phyloP scores from a whole-genome alignment of 2,888 invertebrate genomes.

The Eucriotettix oculatus region DNA sequence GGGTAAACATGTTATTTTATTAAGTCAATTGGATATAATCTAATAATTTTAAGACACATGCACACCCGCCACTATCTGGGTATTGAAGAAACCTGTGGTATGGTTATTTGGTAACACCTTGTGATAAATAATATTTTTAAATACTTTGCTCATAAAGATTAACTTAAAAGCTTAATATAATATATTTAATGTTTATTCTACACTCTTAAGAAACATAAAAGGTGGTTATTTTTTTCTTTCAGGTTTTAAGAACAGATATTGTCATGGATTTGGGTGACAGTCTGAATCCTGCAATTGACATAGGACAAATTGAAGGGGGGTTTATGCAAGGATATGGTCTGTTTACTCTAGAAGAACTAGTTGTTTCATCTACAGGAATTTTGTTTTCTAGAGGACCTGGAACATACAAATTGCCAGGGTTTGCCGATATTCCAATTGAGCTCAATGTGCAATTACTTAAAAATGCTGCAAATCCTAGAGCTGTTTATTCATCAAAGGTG shows the following conservation, averaged over 20 bases:
- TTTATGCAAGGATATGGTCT: conserved; percentile 90
- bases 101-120: too few relatives aligned
- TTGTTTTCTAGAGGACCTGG: conserved; percentile 79
- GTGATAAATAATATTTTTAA: too few relatives aligned
- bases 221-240: conserved; percentile 1
- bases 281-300: conserved; percentile 90
- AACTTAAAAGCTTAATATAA: too few relatives aligned
- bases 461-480: conserved; percentile 76
- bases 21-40: too few relatives aligned
- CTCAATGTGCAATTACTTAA: conserved; percentile 86
- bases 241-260: conserved; percentile 74
- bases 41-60: too few relatives aligned
- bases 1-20: conserved; percentile 25
- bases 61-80: too few relatives aligned
- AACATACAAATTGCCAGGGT: conserved; percentile 85
- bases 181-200: too few relatives aligned
- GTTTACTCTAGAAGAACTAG: conserved; percentile 77
- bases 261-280: conserved; percentile 95
- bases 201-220: neutral
- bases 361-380: conserved; percentile 69
- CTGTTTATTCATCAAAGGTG: conserved; percentile 92
- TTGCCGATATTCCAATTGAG: conserved; percentile 77
- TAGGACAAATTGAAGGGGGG: conserved; percentile 91
- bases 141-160: too few relatives aligned
- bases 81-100: too few relatives aligned